Base-by-base conservation (phyloP, 2,888 invertebrate genomes). In the Eupithecia insigniata region DNA sequence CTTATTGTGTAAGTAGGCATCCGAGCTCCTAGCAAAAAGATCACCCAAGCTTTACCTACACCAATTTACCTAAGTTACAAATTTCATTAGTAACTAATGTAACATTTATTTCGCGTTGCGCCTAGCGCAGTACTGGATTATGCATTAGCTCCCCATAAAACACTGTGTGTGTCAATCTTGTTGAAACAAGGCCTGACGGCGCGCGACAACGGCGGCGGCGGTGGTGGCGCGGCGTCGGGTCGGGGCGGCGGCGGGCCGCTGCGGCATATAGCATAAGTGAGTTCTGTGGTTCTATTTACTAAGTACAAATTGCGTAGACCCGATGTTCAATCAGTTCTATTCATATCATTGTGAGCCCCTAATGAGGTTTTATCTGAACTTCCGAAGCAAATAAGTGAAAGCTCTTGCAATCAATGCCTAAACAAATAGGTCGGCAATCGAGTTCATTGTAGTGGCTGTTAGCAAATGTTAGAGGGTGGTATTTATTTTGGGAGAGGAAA, bases 341-440 rank as follows among this genome's bases (percentile, higher is more conserved):
- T 12, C 55, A 14, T 55, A 26, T 26, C 4, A 60, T 30, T 60
- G 30, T 60, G 26, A 58, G 60, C 16, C 36, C 36, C 36, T 70
- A 76, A 76, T 70, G 32, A 77, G 58, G 70, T 43, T 43, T n/a
- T 55, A 71, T 74, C 72, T 69, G 64, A 70, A 32, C 62, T 70
- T 62, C 66, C 77, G 67, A 66, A 46, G 68, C 72, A 74, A 73
- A 72, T 66, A 64, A 64, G 51, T 28, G 58, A 30, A 61, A 75
- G 73, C 70, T 71, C 69, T 74, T 58, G 72, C 72, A 79, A 79
- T 79, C 79, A 79, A 76, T 78, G 69, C 76, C 68, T 76, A 74
- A 80, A 79, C 73, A 82, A 81, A 82, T 75, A 76, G 69, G 71
- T 46, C 69, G 51, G 66, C 74, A 72, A 73, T 72, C 62, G 51